These are phyloP conservation scores for Eremophila alpestris DNA, from an alignment of 2,797 vertebrate species.

Conservation along the genomic window DNA sequence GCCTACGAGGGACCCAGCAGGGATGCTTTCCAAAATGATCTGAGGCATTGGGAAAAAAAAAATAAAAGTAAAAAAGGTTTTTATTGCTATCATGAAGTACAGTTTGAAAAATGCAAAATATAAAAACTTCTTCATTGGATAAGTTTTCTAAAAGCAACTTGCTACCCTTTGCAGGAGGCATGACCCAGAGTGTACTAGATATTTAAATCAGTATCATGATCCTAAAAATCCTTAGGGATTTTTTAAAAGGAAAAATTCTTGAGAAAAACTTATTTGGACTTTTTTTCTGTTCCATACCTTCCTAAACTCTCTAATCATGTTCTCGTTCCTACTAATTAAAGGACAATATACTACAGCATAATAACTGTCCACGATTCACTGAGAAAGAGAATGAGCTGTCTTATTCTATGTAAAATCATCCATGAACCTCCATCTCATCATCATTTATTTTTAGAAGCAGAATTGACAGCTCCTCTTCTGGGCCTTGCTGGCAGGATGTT, in stretches of 20 bases:
- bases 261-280: not conserved
- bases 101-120: not conserved
- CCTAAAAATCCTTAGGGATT: not conserved
- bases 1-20: not conserved
- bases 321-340: constrained; percentile 26
- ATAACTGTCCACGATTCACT: not conserved
- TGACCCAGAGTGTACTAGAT: not conserved
- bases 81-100: not conserved
- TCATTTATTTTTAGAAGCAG: constrained; percentile 17
- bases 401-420: not conserved
- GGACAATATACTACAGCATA: not conserved
- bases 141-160: not conserved
- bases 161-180: not conserved
- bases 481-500: not conserved
- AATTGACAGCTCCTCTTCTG: constrained; percentile 21
- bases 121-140: not conserved
- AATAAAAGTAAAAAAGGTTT: not conserved
- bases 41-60: not conserved
- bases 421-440: not conserved
- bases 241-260: not conserved
- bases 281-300: not conserved
- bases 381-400: constrained; percentile 23
- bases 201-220: not conserved
- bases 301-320: not conserved
- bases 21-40: constrained; percentile 7